Base-by-base conservation (phyloP, 2,888 invertebrate species). In the Gonocerus acuteangulatus region DNA sequence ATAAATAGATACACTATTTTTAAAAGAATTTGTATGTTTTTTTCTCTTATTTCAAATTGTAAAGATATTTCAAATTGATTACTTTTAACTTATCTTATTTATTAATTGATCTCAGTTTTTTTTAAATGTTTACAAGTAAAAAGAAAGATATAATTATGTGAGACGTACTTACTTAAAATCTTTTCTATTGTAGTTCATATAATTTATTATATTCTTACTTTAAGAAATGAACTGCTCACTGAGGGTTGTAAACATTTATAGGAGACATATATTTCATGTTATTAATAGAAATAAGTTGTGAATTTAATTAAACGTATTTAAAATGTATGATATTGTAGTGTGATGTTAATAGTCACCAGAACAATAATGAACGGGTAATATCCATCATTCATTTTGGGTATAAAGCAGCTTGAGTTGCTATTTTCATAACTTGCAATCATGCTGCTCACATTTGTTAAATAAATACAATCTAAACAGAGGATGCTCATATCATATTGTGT, bases 401-500 rank as follows among this genome's bases (percentile, higher is more conserved):
- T 44, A 15, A 16, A n/a, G 6, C 7, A 44, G n/a, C n/a, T 13
- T 44, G 6, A 32, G 6, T 6, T 32, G 11, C 6, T 9, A 9
- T 32, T 32, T 6, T 32, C 32, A 32, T 32, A 6, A n/a, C 32
- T 32, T 32, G 32, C 6, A 9, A 11, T 9, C 11, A 11, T 32
- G 11, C 6, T 32, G 11, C 11, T 6, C 32, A 32, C 32, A 9
- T 6, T 15, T 6, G 6, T 44, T 13, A n/a, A 4, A 44, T 13
- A 16, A 44, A 44, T 15, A 44, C n/a, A 44, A 16, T 44, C 44
- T 16, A 6, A 44, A 44, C 44, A 44, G 44, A 44, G 7, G 44
- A 44, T 44, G 44, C 44, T 44, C 44, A 44, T 44, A 44, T 44
- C 44, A 44, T 44, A 16, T 44, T 44, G 15, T 44, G 44, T 44